Percentiles rank a stretch among this genome's conserved stretches.
Conservation (phyloP, 2,888 invertebrate species). For the Drosophila emarginata region DNA sequence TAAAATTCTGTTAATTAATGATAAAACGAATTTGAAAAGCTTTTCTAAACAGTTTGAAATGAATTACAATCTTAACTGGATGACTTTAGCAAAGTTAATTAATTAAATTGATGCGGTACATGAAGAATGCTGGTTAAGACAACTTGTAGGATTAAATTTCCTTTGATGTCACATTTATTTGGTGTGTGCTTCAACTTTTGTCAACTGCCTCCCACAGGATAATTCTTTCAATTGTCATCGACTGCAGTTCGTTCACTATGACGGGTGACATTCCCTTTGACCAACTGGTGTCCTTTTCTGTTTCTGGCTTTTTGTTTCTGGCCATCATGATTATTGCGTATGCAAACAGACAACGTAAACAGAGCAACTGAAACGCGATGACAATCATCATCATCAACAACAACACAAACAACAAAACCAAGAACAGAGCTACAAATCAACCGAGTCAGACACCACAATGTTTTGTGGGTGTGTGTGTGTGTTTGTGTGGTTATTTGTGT, state of each 20-base stretch:
- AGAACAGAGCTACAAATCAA: constrained; percentile 64
- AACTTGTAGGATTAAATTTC: not conserved
- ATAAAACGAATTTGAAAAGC: too few species aligned
- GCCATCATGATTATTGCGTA: constrained; percentile 55
- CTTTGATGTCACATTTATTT: not conserved
- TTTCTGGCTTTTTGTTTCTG: constrained; percentile 3
- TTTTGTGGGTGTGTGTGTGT: not conserved
- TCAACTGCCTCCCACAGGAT: not conserved
- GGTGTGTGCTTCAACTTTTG: not conserved
- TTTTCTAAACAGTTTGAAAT: not conserved
- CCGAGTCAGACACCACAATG: constrained; percentile 36
- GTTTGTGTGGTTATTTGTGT: constrained; percentile 34
- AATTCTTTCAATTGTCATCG: constrained; percentile 34
- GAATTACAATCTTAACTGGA: not conserved
- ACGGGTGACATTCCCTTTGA: constrained; percentile 44
- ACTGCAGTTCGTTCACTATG: constrained; percentile 57
- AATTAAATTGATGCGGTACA: not conserved
- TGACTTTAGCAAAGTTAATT: not conserved
- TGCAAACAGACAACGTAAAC: constrained; percentile 63
- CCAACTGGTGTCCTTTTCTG: constrained; percentile 14
- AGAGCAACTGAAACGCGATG: constrained; percentile 47
- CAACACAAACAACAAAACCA: constrained; percentile 53
- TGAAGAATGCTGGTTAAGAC: not conserved
- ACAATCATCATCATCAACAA: constrained; percentile 64
- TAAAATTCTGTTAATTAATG: too few species aligned